phyloP scores from a whole-genome alignment of 2,797 vertebrate species.

The Garrulus glandarius region DNA sequence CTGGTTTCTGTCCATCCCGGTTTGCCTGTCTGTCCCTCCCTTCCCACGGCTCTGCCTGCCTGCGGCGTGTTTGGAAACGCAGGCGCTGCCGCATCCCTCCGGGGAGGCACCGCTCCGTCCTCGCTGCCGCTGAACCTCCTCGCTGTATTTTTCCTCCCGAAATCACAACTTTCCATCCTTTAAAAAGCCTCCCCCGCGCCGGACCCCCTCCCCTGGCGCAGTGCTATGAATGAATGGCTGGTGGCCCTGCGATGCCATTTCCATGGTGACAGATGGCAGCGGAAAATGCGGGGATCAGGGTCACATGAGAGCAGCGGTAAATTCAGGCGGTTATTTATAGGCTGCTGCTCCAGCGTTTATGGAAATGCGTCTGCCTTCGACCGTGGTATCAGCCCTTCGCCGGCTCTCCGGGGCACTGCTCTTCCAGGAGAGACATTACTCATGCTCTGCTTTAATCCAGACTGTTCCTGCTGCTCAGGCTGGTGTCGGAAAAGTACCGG shows the following conservation, averaged over 20 bases:
- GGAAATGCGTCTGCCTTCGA: conserved; percentile 68
- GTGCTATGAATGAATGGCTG: conserved; percentile 65
- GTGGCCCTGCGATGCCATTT: conserved; percentile 66
- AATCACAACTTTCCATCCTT: background rate
- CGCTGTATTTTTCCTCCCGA: background rate
- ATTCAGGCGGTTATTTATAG: conserved; percentile 79
- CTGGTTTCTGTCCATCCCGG: fast-evolving
- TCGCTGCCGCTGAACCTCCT: background rate
- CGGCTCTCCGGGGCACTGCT: conserved; percentile 33
- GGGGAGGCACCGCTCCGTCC: background rate
- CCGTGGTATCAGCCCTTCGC: conserved; percentile 4
- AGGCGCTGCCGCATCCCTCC: background rate
- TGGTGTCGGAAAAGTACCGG: conserved; percentile 12
- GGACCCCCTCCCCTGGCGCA: background rate
- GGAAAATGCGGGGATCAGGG: conserved; percentile 69
- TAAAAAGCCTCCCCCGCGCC: background rate
- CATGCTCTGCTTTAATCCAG: conserved; percentile 46
- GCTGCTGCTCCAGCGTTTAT: conserved; percentile 73
- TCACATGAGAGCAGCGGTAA: conserved; percentile 76
- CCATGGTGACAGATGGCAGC: conserved; percentile 78
- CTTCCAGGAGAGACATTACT: conserved; percentile 44
- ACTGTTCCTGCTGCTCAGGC: conserved; percentile 10
- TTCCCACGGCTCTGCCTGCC: background rate
- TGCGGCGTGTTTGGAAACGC: fast-evolving
- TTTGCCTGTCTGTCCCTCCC: background rate